Conservation (phyloP, 2,113 vertebrate species). For the Ammodytes marinus region DNA sequence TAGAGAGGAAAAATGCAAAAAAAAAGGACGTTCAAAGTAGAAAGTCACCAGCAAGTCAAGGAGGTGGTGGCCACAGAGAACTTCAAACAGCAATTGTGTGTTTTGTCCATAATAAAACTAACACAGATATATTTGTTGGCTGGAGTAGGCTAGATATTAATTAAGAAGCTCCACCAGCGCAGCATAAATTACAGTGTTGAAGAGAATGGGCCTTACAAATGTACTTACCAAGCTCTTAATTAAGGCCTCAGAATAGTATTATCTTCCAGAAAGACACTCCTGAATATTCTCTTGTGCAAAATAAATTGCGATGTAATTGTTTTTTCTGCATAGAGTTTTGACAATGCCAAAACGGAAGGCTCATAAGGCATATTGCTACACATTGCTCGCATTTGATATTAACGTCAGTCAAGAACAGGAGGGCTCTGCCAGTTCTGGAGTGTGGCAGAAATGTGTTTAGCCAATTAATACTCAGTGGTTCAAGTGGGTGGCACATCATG, state of each 20-base stretch:
- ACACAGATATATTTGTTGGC: conserved; percentile 72
- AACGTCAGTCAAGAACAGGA: conserved; percentile 49
- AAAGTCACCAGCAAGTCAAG: conserved; percentile 60
- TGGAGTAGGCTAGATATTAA: conserved; percentile 67
- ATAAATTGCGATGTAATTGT: conserved; percentile 55
- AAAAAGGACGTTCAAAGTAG: conserved; percentile 19
- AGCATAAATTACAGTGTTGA: conserved; percentile 63
- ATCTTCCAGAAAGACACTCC: conserved; percentile 52
- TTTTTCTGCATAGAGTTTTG: conserved; percentile 42
- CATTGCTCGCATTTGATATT: conserved; percentile 36
- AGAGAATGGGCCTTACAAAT: conserved; percentile 65
- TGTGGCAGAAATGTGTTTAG: conserved; percentile 58
- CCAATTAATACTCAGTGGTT: conserved; percentile 51
- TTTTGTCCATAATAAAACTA: conserved; percentile 66
- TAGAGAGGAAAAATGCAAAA: conserved; percentile 46
- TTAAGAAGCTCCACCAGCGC: conserved; percentile 72
- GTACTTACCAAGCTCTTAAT: conserved; percentile 61
- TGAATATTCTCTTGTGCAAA: conserved; percentile 43
- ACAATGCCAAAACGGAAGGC: conserved; percentile 39
- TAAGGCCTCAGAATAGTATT: conserved; percentile 62
- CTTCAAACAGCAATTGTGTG: conserved; percentile 62
- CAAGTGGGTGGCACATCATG: conserved; percentile 51
- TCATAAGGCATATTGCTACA: conserved; percentile 17
- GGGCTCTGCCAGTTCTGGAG: conserved; percentile 12
- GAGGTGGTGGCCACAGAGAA: conserved; percentile 52